Evolutionary conservation across 2,797 vertebrate species (phyloP), one percentile per base, ranked within the genome.

Genomic region (Selene dorsalis): DNA sequence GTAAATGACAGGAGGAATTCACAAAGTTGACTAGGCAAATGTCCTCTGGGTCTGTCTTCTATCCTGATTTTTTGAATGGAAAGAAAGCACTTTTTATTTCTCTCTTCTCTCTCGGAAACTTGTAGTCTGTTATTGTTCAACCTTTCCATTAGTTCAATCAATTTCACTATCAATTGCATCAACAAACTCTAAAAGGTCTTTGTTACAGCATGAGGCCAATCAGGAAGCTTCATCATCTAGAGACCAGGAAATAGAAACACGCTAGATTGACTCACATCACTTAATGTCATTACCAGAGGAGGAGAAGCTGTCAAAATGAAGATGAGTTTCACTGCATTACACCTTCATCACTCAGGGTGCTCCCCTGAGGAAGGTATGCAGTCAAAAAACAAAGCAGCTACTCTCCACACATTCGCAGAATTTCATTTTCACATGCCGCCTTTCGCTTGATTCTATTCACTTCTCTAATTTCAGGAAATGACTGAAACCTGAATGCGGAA

Each of bases 1-100:
- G 88, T 88, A 91, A 91, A 91, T 91, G 92, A 89, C 89, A 91
- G 87, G 84, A 81, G 72, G 84, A 78, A 90, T 90, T 79, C 69
- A 80, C 67, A 85, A 77, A 82, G 81, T 92, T 84, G 88, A 87
- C 84, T 82, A 84, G 72, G 79, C 76, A 88, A 84, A 85, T 85
- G 83, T 90, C 90, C 90, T 91, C 43, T 79, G 87, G 88, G 89
- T 77, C 80, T 76, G 72, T 84, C 82, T 89, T 77, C 53, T 74
- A 52, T 64, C 71, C 64, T 84, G 77, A 87, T 80, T 52, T 43
- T 75, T 55, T 68, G 53, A 75, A 84, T 80, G 22, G 22, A 71
- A 81, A 69, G 57, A 72, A 79, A 82, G 69, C 1, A 32, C 28
- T 10, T 70, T 50, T 56, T 63, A 43, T 39, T 67, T 48, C 74